Conservation (phyloP, 2,888 invertebrate species). For the Spicauda simplicius region DNA sequence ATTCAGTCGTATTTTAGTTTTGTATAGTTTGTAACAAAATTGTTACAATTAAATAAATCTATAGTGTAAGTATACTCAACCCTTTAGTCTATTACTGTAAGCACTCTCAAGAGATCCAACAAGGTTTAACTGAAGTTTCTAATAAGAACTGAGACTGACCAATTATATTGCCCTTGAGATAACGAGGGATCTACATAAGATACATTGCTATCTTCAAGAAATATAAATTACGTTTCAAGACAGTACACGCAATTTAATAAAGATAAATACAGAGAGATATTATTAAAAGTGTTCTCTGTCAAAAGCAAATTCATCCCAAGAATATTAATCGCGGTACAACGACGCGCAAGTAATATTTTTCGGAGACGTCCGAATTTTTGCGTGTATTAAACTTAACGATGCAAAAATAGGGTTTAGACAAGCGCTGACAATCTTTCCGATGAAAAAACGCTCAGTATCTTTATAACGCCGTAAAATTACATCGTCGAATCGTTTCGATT, state of each 20-base stretch:
- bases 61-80: too few species aligned
- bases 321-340: conserved; percentile 7
- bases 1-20: too few species aligned
- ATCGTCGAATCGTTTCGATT: conserved; percentile 65
- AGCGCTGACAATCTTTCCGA: conserved; percentile 46
- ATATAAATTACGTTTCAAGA: neutral
- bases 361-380: conserved; percentile 2
- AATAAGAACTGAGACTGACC: too few species aligned
- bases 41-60: too few species aligned
- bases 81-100: too few species aligned
- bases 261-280: conserved; percentile 12
- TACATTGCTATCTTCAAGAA: neutral
- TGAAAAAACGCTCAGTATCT: conserved; percentile 56
- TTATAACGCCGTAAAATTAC: conserved; percentile 68
- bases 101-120: too few species aligned
- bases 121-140: too few species aligned
- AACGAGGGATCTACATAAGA: neutral
- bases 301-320: neutral
- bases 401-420: conserved; percentile 47
- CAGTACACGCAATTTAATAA: conserved; percentile 1
- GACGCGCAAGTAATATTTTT: conserved; percentile 11
- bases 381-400: conserved; percentile 43
- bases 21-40: too few species aligned
- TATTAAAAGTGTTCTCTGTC: neutral
- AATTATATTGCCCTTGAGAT: neutral